Evolutionary conservation across 2,797 vertebrate species (phyloP).

Genomic region (Telmatherina bonti): DNA sequence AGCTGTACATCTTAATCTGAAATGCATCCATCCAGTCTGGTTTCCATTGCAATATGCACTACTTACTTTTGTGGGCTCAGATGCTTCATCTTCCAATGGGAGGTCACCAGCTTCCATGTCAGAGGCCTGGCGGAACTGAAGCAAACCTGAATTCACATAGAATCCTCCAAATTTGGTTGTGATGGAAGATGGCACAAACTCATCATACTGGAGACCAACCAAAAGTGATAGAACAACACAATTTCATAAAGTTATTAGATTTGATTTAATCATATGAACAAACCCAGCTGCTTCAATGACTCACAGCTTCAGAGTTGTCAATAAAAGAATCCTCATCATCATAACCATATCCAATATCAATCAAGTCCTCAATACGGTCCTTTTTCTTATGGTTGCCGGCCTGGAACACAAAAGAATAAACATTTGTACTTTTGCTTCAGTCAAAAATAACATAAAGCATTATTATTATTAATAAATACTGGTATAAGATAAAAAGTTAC

Average conservation of each 20-base stretch:
- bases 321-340: conserved; percentile 98
- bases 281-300: conserved; percentile 54
- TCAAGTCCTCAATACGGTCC: conserved; percentile 93
- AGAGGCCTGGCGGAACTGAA: conserved; percentile 91
- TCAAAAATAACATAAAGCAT: neutral
- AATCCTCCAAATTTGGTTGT: conserved; percentile 94
- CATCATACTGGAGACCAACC: conserved; percentile 85
- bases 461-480: too few relatives aligned
- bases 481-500: conserved; percentile 34
- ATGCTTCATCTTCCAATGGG: conserved; percentile 81
- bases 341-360: conserved; percentile 96
- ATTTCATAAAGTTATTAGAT: neutral
- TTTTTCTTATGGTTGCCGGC: conserved; percentile 84
- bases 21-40: neutral
- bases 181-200: conserved; percentile 93
- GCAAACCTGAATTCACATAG: conserved; percentile 93
- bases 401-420: conserved; percentile 69
- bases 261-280: neutral
- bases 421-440: neutral
- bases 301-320: conserved; percentile 97
- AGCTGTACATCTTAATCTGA: neutral
- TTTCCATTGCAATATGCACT: neutral
- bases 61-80: conserved; percentile 85
- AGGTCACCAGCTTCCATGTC: conserved; percentile 84
- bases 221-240: neutral